Conservation (phyloP, 2,113 vertebrate species). For the Pollimyrus isidori region DNA sequence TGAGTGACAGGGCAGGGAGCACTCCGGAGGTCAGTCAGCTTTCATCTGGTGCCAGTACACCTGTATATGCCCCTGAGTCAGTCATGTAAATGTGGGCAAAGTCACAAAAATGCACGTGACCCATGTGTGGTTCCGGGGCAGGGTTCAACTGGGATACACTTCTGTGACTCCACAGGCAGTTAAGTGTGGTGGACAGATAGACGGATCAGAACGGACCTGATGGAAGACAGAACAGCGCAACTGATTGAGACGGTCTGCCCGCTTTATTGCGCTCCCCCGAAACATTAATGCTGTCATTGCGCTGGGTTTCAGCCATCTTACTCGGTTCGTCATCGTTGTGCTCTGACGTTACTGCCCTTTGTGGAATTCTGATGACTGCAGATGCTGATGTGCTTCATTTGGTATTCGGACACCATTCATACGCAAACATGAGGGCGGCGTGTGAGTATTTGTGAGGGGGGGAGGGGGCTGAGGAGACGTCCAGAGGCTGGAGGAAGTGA, state of each 20-base stretch:
- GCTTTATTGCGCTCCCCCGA: not conserved
- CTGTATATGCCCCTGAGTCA: not conserved
- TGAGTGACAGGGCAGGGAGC: not conserved
- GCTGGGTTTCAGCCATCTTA: not conserved
- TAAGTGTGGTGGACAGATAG: not conserved
- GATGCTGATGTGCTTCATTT: not conserved
- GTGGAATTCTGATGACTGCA: not conserved
- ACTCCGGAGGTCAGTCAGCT: not conserved
- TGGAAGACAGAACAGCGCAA: not conserved
- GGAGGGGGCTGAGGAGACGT: not conserved
- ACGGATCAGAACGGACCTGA: not conserved
- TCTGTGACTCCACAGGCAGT: not conserved
- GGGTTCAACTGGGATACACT: not conserved
- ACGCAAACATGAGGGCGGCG: not conserved
- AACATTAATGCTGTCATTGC: not conserved
- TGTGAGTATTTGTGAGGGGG: not conserved
- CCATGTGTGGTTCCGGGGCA: not conserved
- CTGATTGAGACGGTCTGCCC: not conserved
- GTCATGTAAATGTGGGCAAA: not conserved
- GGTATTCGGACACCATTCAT: not conserved
- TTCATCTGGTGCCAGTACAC: not conserved
- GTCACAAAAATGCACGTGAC: not conserved
- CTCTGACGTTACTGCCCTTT: not conserved
- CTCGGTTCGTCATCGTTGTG: not conserved
- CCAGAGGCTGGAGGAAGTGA: not conserved